Evolutionary conservation across 1,140 invertebrate genomes (phyloP).

Genomic region (Pogonomyrmex barbatus): DNA sequence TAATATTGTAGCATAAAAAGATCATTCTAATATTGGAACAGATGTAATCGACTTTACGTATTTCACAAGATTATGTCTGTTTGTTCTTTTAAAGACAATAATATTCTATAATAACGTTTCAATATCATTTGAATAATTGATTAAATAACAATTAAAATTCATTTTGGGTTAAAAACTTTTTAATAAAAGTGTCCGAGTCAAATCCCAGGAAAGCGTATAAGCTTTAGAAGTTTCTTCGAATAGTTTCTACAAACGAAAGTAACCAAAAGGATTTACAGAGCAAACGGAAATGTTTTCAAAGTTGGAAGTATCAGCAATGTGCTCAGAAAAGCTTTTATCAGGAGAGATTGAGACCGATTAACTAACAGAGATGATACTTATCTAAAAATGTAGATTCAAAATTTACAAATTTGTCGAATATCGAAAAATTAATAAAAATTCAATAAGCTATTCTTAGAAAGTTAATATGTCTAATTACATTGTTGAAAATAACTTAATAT

Average conservation of each 20-base stretch:
- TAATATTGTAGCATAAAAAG: background rate
- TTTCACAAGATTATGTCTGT: background rate
- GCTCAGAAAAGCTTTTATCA: background rate
- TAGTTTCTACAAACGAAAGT: conserved; percentile 10
- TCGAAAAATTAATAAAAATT: background rate
- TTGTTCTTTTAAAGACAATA: background rate
- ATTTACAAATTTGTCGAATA: background rate
- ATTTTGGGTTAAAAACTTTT: background rate
- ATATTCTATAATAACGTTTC: background rate
- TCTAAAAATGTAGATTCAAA: background rate
- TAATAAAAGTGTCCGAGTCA: background rate
- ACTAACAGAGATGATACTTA: background rate
- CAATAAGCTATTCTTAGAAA: background rate
- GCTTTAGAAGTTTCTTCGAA: background rate
- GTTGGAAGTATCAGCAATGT: conserved; percentile 27
- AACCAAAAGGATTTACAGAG: conserved; percentile 17
- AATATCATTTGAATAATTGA: background rate
- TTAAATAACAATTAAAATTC: conserved; percentile 4
- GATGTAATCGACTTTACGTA: background rate
- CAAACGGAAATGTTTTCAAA: conserved; percentile 26
- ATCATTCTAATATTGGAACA: background rate
- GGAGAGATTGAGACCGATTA: background rate
- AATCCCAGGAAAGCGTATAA: conserved; percentile 3
- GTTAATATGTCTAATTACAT: background rate
- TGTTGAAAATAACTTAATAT: background rate